phyloP scores from a whole-genome alignment of 2,797 vertebrate species.

The Macroramphosus scolopax region DNA sequence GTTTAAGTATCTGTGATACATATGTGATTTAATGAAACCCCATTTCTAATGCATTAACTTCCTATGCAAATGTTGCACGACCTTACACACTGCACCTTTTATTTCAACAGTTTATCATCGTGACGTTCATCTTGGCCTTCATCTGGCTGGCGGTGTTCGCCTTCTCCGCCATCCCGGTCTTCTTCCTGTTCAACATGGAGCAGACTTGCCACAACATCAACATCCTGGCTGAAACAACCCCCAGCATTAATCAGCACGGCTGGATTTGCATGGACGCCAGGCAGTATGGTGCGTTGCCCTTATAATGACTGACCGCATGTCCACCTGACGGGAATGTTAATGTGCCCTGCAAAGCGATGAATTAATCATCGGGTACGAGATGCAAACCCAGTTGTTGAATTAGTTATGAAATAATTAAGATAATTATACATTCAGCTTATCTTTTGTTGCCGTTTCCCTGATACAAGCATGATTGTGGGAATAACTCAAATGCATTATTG shows the following conservation, averaged over 20 bases:
- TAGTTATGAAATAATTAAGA: slow-evolving; percentile 38
- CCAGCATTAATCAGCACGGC: slow-evolving; percentile 82
- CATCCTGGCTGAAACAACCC: slow-evolving; percentile 88
- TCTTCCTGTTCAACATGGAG: slow-evolving; percentile 96
- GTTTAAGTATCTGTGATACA: too few relatives aligned
- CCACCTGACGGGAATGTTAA: slow-evolving; percentile 57
- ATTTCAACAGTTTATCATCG: slow-evolving; percentile 88
- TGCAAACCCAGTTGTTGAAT: slow-evolving; percentile 27
- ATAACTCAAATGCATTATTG: slow-evolving; percentile 13
- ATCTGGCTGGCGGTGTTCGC: slow-evolving; percentile 94
- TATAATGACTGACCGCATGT: slow-evolving; percentile 40
- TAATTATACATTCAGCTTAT: slow-evolving; percentile 12
- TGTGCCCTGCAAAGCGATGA: slow-evolving; percentile 30
- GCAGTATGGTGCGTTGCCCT: slow-evolving; percentile 87
- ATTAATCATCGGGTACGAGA: slow-evolving; percentile 40
- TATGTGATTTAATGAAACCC: too few relatives aligned
- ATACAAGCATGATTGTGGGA: slow-evolving; percentile 5
- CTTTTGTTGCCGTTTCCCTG: slow-evolving; percentile 13
- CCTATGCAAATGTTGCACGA: slow-evolving; percentile 1
- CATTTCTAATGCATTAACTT: too few relatives aligned
- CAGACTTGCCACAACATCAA: slow-evolving; percentile 93
- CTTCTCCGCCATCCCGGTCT: slow-evolving; percentile 90
- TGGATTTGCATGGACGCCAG: slow-evolving; percentile 92
- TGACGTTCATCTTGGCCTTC: slow-evolving; percentile 90
- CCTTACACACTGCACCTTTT: slow-evolving; percentile 26